phyloP scores from a whole-genome alignment of 2,113 vertebrate genomes.

The Megaptera novaeangliae region DNA sequence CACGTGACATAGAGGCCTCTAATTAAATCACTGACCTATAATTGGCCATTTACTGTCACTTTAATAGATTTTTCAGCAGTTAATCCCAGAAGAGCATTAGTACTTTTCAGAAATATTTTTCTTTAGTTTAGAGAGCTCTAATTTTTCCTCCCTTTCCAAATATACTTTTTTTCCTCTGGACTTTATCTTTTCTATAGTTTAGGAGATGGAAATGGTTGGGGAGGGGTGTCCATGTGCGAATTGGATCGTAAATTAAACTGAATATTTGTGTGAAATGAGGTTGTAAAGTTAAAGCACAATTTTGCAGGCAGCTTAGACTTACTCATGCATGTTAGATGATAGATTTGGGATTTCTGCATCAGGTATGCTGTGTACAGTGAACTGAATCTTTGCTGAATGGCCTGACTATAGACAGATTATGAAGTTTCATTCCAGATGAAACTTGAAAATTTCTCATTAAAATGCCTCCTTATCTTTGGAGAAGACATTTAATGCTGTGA shows the following conservation, averaged over 20 bases:
- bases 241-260: background rate
- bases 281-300: background rate
- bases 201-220: background rate
- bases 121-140: background rate
- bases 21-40: background rate
- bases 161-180: background rate
- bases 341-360: background rate
- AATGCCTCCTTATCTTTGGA: background rate
- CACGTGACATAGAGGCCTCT: background rate
- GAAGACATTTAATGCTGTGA: constrained; percentile 24
- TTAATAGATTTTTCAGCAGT: background rate
- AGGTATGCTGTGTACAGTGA: background rate
- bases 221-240: background rate
- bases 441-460: background rate
- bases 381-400: background rate
- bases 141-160: background rate
- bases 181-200: background rate
- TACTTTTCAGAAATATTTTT: background rate
- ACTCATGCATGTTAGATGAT: background rate
- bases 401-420: background rate
- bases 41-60: background rate
- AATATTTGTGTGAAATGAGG: background rate
- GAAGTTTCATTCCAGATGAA: background rate
- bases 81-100: background rate
- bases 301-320: background rate